Evolutionary conservation across 2,113 vertebrate species (phyloP).

Genomic region (Beaufortia kweichowensis): DNA sequence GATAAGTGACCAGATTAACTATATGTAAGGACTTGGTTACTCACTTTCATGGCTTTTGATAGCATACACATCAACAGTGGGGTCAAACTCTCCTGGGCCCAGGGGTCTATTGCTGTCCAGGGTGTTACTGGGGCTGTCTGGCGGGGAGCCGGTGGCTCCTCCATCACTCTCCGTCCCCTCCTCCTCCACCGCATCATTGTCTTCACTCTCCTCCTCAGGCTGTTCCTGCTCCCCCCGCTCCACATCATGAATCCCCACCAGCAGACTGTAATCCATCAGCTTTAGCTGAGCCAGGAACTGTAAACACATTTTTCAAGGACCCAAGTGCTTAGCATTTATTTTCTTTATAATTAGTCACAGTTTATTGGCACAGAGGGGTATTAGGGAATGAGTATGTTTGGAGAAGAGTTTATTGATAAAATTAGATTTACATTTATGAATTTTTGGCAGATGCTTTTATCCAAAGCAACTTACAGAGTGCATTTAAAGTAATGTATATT

Average conservation of each 20-base stretch:
- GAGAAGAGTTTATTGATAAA: conserved; percentile 14
- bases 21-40: conserved; percentile 44
- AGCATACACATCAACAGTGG: conserved; percentile 93
- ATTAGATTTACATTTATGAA: conserved; percentile 15
- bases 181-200: conserved; percentile 76
- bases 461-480: not conserved
- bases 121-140: conserved; percentile 94
- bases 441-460: too few relatives aligned
- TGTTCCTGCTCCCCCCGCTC: conserved; percentile 95
- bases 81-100: conserved; percentile 93
- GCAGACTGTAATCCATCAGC: conserved; percentile 97
- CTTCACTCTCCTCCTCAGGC: conserved; percentile 88
- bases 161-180: conserved; percentile 90
- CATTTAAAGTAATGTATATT: too few relatives aligned
- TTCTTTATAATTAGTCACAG: conserved; percentile 12
- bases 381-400: conserved; percentile 21
- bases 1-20: not conserved
- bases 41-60: conserved; percentile 94
- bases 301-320: conserved; percentile 13
- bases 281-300: conserved; percentile 94
- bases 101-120: conserved; percentile 89
- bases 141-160: conserved; percentile 81
- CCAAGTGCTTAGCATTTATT: not conserved
- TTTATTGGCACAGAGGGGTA: not conserved
- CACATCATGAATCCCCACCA: conserved; percentile 94